Evolutionary conservation across 2,113 vertebrate species (phyloP), one percentile per base, ranked within the genome.

Genomic region (Chionis minor): DNA sequence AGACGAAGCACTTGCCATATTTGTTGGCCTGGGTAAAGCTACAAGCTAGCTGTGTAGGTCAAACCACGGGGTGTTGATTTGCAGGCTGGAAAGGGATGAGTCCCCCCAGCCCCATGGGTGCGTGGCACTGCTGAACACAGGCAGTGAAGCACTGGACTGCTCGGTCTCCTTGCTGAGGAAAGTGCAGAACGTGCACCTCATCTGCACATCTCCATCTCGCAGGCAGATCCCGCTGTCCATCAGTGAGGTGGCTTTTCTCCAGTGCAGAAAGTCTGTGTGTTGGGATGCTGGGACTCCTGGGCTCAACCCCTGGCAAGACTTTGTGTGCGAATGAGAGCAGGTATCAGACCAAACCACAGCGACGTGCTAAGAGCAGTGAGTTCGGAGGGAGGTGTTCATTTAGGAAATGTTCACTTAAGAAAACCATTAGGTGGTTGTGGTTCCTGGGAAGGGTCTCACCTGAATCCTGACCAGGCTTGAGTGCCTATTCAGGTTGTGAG

Each of bases 71-170:
- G 51, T 4, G 2, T 45, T 91, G 49, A 23, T 70, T 58, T 70
- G 24, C 75, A 83, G 83, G 42, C 63, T 62, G 72, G 51, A 33
- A 58, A 62, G 55, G 72, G 14, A 10, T 55, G 51, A 54, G 17
- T 24, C 4, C 30, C 18, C 33, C 14, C 26, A 12, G n/a, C 4
- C 9, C 38, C 0, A 0, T 20, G 42, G 33, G 27, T 81, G 24
- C 10, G 40, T 33, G 66, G 47, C 69, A 42, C 73, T 45, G 58
- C 75, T 61, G 81, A 42, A 21, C 0, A 0, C 20, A 54, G 47
- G 16, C 0, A 0, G 14, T 19, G 85, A 54, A 40, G 63, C 49
- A 19, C 62, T 2, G 2, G 33, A 2, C 15, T n/a, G 49, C 74
- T 89, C 14, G 3, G 11, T 54, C 33, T 71, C n/a, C 32, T 51